phyloP scores from a whole-genome alignment of 1,140 invertebrate species.

The Pomacea maculata region DNA sequence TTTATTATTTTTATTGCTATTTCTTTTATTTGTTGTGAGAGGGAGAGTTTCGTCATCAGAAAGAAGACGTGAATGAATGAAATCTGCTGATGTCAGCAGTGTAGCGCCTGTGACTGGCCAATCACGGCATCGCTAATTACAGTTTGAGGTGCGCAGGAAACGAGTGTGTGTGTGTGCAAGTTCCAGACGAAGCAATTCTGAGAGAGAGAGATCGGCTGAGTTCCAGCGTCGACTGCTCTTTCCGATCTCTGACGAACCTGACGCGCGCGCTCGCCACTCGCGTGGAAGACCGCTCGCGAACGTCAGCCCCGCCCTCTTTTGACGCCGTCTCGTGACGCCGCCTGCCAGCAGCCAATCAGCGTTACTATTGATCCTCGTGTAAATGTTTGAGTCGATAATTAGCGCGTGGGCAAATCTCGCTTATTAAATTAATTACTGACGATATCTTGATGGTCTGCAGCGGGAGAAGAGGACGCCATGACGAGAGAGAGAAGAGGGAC shows the following conservation, averaged over 20 bases:
- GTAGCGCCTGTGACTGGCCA: too few species aligned
- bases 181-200: too few species aligned
- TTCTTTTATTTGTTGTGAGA: too few species aligned
- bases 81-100: too few species aligned
- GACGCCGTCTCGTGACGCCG: slow-evolving; percentile 9
- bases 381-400: slow-evolving; percentile 32
- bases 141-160: too few species aligned
- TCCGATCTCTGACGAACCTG: not conserved
- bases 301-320: slow-evolving; percentile 4
- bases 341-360: slow-evolving; percentile 21
- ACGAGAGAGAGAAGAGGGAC: not conserved
- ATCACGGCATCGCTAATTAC: too few species aligned
- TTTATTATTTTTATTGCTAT: too few species aligned
- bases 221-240: not conserved
- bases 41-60: too few species aligned
- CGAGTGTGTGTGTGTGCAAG: too few species aligned
- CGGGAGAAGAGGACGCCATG: not conserved
- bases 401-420: slow-evolving; percentile 27
- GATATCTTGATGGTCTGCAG: slow-evolving; percentile 14
- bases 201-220: not conserved
- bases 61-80: too few species aligned
- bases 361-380: slow-evolving; percentile 17
- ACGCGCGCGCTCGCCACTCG: not conserved
- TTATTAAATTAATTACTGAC: slow-evolving; percentile 33
- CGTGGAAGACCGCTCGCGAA: not conserved